Base-by-base conservation (phyloP, 1,140 invertebrate genomes). In the Anastrepha obliqua region DNA sequence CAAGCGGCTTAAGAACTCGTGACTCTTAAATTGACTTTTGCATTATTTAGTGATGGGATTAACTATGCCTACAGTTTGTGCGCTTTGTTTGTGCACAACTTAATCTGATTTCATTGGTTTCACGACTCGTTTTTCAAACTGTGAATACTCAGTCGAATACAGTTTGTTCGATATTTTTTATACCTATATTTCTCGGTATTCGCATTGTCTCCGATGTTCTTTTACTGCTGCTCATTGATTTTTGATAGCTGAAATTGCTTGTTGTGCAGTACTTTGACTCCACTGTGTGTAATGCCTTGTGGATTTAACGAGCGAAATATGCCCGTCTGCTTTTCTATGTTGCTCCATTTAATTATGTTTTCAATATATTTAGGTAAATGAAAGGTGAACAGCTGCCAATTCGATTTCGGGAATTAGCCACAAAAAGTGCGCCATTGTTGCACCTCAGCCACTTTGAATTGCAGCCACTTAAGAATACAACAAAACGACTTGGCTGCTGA, bases 281-380 rank as follows among this genome's bases (percentile, higher is more conserved):
- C 42, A 74, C 39, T 74, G 15, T 74, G 42, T 47, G 42, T 47
- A 74, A 55, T 55, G n/a, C 44, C 47, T 55, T 81, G 9, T 20
- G 47, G 47, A 55, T 81, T 81, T 81, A 55, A 55, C 29, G 47
- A 81, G 1, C 74, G 47, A 81, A 58, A 44, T 81, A 81, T 51
- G 47, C 74, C 47, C 17, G 8, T 58, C 47, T 51, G 47, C 74
- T n/a, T n/a, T 9, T 13, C 51, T 8, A 2, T 8, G n/a, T 55
- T 81, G 74, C 74, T 81, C 74, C 47, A 81, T 51, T 81, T 81
- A 81, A 81, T 81, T 55, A 29, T 81, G 74, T 81, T 81, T 81
- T 29, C 74, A 58, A 81, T n/a, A 42, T 58, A 55, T 81, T 81
- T 55, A 81, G 70, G 4, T 47, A 74, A 74, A 74, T 74, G 44